These are phyloP conservation scores for Spongilla lacustris DNA, from an alignment of 37 sponge, comb jelly and placozoan genomes.

Conservation along the genomic window DNA sequence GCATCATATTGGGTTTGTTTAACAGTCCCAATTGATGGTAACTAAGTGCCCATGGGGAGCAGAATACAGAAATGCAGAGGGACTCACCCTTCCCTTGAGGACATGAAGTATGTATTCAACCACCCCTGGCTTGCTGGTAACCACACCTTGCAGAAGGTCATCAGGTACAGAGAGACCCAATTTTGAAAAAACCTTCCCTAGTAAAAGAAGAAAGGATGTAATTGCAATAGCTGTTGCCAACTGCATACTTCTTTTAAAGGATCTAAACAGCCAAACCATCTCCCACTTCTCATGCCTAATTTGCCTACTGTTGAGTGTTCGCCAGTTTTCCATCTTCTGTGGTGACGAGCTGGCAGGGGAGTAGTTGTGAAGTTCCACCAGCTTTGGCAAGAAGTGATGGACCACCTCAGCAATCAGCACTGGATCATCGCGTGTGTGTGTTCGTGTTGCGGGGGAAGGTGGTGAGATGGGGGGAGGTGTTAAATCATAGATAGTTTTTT, in stretches of 20 bases:
- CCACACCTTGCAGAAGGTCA: conserved; percentile 74
- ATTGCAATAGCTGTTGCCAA: too few species aligned
- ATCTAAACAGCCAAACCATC: background rate
- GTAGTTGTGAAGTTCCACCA: conserved; percentile 97
- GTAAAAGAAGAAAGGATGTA: background rate
- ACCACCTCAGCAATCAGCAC: conserved; percentile 95
- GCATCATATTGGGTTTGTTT: background rate
- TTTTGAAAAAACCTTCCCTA: conserved; percentile 91
- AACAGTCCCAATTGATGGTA: background rate
- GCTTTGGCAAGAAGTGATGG: conserved; percentile 79
- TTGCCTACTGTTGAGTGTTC: conserved; percentile 90
- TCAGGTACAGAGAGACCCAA: conserved; percentile 80
- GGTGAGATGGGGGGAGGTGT: background rate
- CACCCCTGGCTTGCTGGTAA: conserved; percentile 77
- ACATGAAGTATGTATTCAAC: conserved; percentile 85
- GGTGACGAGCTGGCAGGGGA: conserved; percentile 81
- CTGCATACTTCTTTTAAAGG: background rate
- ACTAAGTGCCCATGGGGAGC: background rate
- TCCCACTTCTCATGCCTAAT: background rate
- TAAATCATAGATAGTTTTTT: too few species aligned
- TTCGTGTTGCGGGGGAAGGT: background rate
- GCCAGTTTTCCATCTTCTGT: conserved; percentile 96
- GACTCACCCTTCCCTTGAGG: conserved; percentile 62
- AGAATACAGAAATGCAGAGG: background rate
- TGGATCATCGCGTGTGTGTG: background rate